Conservation (phyloP, 2,888 invertebrate genomes). For the Acanthosepion lycidas region DNA sequence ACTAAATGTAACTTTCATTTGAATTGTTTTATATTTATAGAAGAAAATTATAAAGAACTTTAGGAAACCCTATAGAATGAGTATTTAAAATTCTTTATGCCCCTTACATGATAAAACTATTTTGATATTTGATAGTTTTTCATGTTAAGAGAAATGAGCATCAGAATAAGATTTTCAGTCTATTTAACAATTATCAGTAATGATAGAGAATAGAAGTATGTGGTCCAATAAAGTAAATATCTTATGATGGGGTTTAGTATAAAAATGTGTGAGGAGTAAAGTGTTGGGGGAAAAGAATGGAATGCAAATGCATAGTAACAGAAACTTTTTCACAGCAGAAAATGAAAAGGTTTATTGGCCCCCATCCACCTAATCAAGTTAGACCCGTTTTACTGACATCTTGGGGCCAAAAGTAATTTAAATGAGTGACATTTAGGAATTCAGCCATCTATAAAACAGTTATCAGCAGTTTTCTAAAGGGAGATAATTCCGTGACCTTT, state of each 20-base stretch:
- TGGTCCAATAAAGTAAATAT: not conserved
- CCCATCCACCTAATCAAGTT: not conserved
- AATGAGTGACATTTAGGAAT: constrained; percentile 11
- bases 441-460: not conserved
- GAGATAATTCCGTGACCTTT: constrained; percentile 33
- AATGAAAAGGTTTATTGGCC: constrained; percentile 16
- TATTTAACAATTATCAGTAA: not conserved
- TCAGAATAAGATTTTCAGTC: not conserved
- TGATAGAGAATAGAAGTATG: not conserved
- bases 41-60: not conserved
- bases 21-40: too few species aligned
- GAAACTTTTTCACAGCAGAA: constrained; percentile 11
- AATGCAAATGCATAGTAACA: constrained; percentile 13
- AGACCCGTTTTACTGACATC: constrained; percentile 33
- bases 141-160: not conserved
- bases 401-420: constrained; percentile 12
- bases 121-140: too few species aligned
- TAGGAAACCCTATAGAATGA: too few species aligned
- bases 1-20: too few species aligned
- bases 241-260: not conserved
- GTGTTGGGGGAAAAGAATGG: not conserved
- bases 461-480: constrained; percentile 33
- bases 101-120: too few species aligned
- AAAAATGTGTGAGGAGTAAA: not conserved
- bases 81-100: not conserved